Percentiles rank a stretch among this genome's conserved stretches.
phyloP scores from a whole-genome alignment of 2,888 invertebrate genomes.

The Acanthosepion pharaonis region DNA sequence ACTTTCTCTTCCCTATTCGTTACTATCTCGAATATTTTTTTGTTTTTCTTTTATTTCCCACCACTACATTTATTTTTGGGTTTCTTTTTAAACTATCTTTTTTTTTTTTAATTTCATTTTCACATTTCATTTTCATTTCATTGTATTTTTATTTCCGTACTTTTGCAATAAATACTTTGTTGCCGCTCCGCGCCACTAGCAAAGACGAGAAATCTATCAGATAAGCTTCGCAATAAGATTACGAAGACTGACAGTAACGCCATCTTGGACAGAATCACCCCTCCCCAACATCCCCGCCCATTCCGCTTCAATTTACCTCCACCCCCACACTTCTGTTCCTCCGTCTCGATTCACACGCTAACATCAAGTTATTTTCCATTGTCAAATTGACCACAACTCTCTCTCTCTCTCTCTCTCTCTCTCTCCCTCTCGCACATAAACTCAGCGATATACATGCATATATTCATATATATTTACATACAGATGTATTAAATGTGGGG shows the following conservation, averaged over 20 bases:
- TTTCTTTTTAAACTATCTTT: neutral
- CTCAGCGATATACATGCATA: too few relatives aligned
- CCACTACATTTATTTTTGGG: neutral
- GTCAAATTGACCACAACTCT: neutral
- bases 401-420: neutral
- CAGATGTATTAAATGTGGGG: too few relatives aligned
- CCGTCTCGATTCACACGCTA: neutral
- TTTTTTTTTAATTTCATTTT: neutral
- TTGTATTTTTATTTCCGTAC: conserved; percentile 2
- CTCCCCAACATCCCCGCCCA: neutral
- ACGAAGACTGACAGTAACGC: neutral
- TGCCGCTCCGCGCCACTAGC: neutral
- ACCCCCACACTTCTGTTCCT: neutral
- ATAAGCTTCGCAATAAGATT: conserved; percentile 4
- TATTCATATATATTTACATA: too few relatives aligned
- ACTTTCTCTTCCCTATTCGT: neutral
- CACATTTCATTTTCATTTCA: neutral
- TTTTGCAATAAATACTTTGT: neutral
- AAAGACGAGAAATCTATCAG: neutral
- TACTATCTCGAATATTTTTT: neutral
- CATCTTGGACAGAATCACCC: neutral
- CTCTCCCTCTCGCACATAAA: too few relatives aligned
- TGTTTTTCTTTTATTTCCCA: neutral
- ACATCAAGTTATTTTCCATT: neutral
- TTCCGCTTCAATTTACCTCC: neutral